Percentiles rank a stretch among this genome's conserved stretches.
Evolutionary conservation across 1,140 invertebrate genomes (phyloP).

Genomic region (Periplaneta americana): DNA sequence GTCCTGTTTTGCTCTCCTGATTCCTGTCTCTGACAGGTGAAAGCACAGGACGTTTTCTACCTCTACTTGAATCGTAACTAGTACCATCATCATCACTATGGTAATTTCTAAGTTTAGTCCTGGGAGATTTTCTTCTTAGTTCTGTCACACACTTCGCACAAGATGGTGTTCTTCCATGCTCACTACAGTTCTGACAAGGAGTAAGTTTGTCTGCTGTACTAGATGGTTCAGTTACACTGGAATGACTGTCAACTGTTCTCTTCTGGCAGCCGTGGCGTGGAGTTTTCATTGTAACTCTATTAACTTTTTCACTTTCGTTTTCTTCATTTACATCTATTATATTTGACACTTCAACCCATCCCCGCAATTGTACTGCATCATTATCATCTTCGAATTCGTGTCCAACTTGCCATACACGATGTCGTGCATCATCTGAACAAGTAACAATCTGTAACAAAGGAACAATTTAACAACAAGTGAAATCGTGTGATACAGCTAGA

Average conservation of each 20-base stretch:
- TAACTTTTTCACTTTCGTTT: not conserved
- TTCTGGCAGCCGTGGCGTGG: not conserved
- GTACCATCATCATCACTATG: not conserved
- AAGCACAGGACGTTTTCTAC: not conserved
- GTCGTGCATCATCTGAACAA: constrained; percentile 70
- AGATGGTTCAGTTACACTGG: no score
- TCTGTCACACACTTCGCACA: constrained; percentile 27
- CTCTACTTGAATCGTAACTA: not conserved
- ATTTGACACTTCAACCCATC: constrained; percentile 45
- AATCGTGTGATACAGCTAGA: no score
- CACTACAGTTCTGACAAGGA: not conserved
- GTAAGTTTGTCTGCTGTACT: not conserved
- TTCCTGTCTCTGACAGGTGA: not conserved
- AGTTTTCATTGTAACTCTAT: no score
- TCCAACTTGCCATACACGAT: constrained; percentile 69
- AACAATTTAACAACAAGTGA: not conserved
- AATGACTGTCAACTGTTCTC: constrained; percentile 3
- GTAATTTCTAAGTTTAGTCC: constrained; percentile 7
- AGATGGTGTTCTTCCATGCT: constrained; percentile 30
- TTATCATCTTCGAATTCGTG: constrained; percentile 45
- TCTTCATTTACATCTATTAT: constrained; percentile 16
- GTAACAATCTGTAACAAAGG: constrained; percentile 55
- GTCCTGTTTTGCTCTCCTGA: not conserved
- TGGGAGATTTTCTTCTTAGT: constrained; percentile 14
- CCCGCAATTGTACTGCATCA: constrained; percentile 39